Evolutionary conservation across 2,888 invertebrate genomes (phyloP), one percentile per base, ranked within the genome.

Genomic region (Unio pictorum): DNA sequence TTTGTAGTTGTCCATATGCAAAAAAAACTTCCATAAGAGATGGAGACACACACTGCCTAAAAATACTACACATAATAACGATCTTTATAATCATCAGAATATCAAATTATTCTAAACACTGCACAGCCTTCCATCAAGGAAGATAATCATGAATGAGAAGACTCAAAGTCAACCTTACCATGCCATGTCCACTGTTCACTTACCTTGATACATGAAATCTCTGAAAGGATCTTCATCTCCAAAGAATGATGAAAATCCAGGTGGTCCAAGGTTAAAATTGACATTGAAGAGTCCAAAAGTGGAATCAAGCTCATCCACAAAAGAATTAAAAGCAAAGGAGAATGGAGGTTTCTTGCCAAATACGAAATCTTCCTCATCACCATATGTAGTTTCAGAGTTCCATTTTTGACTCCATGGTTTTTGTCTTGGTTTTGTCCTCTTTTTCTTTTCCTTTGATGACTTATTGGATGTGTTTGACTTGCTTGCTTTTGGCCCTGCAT

Each of bases 251-350:
- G 80, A 74, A 62, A 82, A 81, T 58, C 75, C 77, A 59, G 71
- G 74, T 1, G 70, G 68, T 30, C 75, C 76, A n/a, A 45, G 15
- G 15, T 45, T 45, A 15, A 45, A 45, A 67, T 68, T 17, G 67
- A 45, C 3, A 62, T 61, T 17, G 73, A 65, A 55, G 69, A 70
- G n/a, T 63, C 69, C 79, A 61, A 83, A 82, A 56, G 79, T 77
- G 34, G 75, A 72, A 34, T 81, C 82, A 28, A 85, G 64, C 64
- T 83, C 79, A 76, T 84, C 81, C n/a, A 85, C 80, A 77, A 85
- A 85, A 57, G 80, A 79, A 59, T 78, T 78, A 69, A 85, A 85
- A 8, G 85, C 85, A 67, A 79, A 81, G 3, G 84, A 84, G 67
- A 82, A 85, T 54, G 75, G 72, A 23, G 79, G 64, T 68, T 68